Evolutionary conservation across 2,888 invertebrate species (phyloP).

Genomic region (Euplagia quadripunctaria): DNA sequence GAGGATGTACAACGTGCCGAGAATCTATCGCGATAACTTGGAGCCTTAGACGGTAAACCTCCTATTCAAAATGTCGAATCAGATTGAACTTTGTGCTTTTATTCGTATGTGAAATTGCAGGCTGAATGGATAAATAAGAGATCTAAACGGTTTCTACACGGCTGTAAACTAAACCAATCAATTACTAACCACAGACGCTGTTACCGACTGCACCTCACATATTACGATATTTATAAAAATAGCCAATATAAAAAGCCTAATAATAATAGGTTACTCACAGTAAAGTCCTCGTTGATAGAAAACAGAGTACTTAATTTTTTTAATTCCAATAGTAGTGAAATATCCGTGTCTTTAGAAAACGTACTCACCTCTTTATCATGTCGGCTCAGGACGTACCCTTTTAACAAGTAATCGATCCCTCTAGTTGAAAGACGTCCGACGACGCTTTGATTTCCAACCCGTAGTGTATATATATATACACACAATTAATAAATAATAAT

Average conservation of each 20-base stretch:
- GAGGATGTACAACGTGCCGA: constrained; percentile 19
- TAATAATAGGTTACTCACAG: neutral
- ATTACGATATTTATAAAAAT: neutral
- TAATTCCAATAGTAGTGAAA: no score
- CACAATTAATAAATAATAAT: no score
- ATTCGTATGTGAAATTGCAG: neutral
- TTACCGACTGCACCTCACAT: neutral
- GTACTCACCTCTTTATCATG: no score
- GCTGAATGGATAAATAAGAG: constrained; percentile 40
- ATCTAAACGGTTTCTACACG: neutral
- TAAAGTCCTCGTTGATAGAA: neutral
- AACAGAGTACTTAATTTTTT: neutral
- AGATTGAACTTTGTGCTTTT: constrained; percentile 4
- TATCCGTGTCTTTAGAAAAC: no score
- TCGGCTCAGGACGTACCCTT: no score
- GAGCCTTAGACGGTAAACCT: constrained; percentile 8
- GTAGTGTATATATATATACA: no score
- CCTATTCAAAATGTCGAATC: constrained; percentile 12
- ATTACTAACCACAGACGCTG: neutral
- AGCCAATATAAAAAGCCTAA: neutral
- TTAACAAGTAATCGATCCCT: no score
- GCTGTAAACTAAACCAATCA: neutral
- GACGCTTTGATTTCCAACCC: no score
- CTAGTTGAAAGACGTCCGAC: no score
- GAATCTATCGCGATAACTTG: constrained; percentile 14